These are phyloP conservation scores for Diloba caeruleocephala DNA, from an alignment of 2,888 invertebrate genomes.

Conservation along the genomic window DNA sequence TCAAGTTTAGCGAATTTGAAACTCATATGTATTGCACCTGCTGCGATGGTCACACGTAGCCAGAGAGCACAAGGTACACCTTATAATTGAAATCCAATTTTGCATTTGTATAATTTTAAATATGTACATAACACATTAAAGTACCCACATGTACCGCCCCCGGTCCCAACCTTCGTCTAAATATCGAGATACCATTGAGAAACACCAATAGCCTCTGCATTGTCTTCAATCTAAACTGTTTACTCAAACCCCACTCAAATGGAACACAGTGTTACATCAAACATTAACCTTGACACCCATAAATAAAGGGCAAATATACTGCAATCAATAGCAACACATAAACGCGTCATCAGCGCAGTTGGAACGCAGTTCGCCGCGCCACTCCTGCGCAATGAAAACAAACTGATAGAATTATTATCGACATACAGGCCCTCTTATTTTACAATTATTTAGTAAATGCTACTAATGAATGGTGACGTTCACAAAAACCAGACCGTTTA, in stretches of 20 bases:
- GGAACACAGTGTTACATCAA: conserved; percentile 45
- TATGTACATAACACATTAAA: too few relatives aligned
- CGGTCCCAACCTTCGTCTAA: neutral
- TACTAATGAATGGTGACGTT: conserved; percentile 79
- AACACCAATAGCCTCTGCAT: conserved; percentile 37
- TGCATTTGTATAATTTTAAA: too few relatives aligned
- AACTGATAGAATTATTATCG: conserved; percentile 75
- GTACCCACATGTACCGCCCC: too few relatives aligned
- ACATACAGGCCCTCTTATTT: conserved; percentile 63
- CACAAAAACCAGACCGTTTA: conserved; percentile 74
- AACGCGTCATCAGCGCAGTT: conserved; percentile 61
- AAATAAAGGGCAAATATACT: conserved; percentile 62
- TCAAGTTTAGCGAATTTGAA: too few relatives aligned
- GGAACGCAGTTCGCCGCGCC: conserved; percentile 50
- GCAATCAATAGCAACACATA: conserved; percentile 59
- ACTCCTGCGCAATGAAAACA: conserved; percentile 64
- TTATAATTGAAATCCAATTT: too few relatives aligned
- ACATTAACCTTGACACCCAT: conserved; percentile 74
- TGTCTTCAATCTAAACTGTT: conserved; percentile 36
- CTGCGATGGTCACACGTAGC: too few relatives aligned
- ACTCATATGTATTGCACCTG: too few relatives aligned
- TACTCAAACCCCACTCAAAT: conserved; percentile 29
- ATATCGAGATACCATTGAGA: conserved; percentile 19
- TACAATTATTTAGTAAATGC: conserved; percentile 75
- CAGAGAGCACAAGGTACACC: too few relatives aligned